Evolutionary conservation across 2,888 invertebrate genomes (phyloP).

Genomic region (Epistrophella euchroma): DNA sequence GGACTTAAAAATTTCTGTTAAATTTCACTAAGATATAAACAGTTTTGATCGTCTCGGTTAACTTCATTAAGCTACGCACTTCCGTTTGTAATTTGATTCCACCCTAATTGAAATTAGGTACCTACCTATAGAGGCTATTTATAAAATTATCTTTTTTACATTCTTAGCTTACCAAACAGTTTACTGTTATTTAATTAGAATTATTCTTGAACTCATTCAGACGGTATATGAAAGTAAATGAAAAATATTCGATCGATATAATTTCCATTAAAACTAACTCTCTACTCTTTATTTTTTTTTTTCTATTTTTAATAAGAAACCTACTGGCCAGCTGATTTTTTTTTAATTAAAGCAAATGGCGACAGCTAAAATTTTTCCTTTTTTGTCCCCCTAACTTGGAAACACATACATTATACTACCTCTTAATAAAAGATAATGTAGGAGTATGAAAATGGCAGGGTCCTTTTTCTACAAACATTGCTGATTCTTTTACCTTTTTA

Average conservation of each 20-base stretch:
- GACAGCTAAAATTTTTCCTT: not conserved
- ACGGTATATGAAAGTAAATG: not conserved
- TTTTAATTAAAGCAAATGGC: slow-evolving; percentile 7
- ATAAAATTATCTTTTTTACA: too few species aligned
- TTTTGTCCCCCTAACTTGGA: not conserved
- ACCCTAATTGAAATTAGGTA: too few species aligned
- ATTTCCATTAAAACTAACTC: not conserved
- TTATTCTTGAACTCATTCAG: not conserved
- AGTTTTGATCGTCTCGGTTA: too few species aligned
- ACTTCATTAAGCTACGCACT: too few species aligned
- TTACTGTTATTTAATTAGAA: too few species aligned
- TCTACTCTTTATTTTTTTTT: not conserved
- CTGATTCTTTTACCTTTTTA: not conserved
- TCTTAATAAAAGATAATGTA: not conserved
- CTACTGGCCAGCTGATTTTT: not conserved
- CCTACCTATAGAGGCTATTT: too few species aligned
- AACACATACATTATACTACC: not conserved
- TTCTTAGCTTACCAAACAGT: too few species aligned
- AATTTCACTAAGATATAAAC: too few species aligned
- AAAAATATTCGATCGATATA: slow-evolving; percentile 2
- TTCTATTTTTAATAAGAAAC: not conserved
- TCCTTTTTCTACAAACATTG: not conserved
- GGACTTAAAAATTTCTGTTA: too few species aligned
- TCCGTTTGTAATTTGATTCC: too few species aligned
- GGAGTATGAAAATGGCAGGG: not conserved